Conservation (phyloP, 2,888 invertebrate species). For the Venustoraphidia nigricollis region DNA sequence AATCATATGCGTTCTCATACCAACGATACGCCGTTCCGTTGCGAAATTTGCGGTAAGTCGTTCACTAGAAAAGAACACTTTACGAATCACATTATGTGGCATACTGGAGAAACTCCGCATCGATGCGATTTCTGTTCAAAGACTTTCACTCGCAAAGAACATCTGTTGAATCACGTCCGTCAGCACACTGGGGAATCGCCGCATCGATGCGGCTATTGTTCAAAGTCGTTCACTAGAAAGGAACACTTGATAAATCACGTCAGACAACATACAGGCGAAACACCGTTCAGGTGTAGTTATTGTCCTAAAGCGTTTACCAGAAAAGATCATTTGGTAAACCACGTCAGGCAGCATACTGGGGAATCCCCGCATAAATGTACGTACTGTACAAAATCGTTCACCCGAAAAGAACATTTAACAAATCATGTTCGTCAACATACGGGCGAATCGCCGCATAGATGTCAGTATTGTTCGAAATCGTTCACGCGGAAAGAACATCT, state of each 20-base stretch:
- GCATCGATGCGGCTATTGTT: conserved; percentile 72
- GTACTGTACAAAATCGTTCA: conserved; percentile 64
- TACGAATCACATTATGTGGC: conserved; percentile 82
- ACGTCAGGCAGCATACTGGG: conserved; percentile 52
- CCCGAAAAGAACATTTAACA: conserved; percentile 66
- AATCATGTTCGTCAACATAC: conserved; percentile 80
- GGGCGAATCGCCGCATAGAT: conserved; percentile 75
- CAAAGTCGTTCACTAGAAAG: conserved; percentile 74
- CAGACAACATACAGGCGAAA: conserved; percentile 62
- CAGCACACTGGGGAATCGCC: conserved; percentile 73
- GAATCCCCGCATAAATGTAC: conserved; percentile 66
- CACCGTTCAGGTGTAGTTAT: conserved; percentile 66
- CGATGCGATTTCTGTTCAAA: conserved; percentile 67
- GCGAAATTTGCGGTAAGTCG: conserved; percentile 77
- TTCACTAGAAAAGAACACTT: conserved; percentile 82
- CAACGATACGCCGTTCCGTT: conserved; percentile 75
- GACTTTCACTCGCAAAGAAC: conserved; percentile 63
- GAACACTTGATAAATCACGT: conserved; percentile 79
- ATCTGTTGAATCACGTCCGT: conserved; percentile 59
- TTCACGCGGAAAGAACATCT: conserved; percentile 78
- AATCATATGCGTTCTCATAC: conserved; percentile 82
- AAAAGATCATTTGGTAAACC: conserved; percentile 67
- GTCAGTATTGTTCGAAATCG: conserved; percentile 70
- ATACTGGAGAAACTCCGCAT: conserved; percentile 66
- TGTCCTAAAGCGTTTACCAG: conserved; percentile 76